phyloP scores from a whole-genome alignment of 2,888 invertebrate genomes.

The Epinotia bilunana region DNA sequence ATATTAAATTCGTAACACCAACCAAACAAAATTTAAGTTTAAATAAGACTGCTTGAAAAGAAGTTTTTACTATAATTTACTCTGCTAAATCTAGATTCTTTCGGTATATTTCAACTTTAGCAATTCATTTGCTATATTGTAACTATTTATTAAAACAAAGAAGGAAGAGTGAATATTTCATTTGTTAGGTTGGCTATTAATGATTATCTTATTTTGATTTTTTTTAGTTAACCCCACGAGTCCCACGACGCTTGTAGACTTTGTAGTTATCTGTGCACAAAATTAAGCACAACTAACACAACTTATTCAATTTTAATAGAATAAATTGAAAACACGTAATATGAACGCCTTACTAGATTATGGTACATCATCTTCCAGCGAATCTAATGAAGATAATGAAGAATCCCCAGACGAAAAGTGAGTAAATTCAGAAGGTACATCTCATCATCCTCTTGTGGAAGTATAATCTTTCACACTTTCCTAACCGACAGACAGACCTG shows the following conservation, averaged over 20 bases:
- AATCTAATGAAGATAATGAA: conserved; percentile 76
- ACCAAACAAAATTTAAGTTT: neutral
- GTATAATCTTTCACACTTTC: conserved; percentile 7
- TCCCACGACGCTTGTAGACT: conserved; percentile 1
- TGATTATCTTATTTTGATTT: neutral
- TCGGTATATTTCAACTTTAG: neutral
- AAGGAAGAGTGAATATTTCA: neutral
- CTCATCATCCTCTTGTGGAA: neutral
- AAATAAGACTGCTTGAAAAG: neutral
- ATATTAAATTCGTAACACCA: neutral
- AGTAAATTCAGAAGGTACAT: conserved; percentile 47
- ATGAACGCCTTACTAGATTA: conserved; percentile 89
- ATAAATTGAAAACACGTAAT: too few relatives aligned
- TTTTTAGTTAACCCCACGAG: neutral
- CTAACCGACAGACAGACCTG: conserved; percentile 3
- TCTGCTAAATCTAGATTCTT: too few relatives aligned
- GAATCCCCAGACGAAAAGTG: conserved; percentile 67
- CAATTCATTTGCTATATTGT: neutral
- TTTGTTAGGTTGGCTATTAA: neutral
- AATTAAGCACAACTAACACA: conserved; percentile 2
- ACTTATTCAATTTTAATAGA: too few relatives aligned
- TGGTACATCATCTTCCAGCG: conserved; percentile 79
- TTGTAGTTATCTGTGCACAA: conserved; percentile 6
- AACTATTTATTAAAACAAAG: neutral
- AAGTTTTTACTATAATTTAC: neutral